These are phyloP conservation scores for Stegastes partitus DNA, from an alignment of 2,113 vertebrate genomes.

Conservation along the genomic window DNA sequence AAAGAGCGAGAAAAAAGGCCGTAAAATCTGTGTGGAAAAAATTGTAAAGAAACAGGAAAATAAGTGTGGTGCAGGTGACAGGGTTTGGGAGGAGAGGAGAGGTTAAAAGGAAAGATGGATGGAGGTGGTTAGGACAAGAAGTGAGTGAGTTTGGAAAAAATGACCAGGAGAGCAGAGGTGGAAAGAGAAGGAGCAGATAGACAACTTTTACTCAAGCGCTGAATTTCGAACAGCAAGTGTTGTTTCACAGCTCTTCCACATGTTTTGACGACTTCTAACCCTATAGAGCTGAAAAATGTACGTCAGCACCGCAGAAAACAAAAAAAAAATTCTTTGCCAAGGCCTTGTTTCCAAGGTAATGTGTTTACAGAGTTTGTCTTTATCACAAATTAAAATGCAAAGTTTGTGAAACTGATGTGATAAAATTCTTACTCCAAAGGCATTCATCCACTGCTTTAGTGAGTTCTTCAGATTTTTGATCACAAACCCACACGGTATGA, in stretches of 20 bases:
- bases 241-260: conserved; percentile 10
- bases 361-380: conserved; percentile 36
- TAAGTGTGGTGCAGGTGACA: conserved; percentile 22
- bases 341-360: conserved; percentile 58
- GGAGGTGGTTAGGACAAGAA: conserved; percentile 29
- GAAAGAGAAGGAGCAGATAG: conserved; percentile 1
- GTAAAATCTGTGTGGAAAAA: conserved; percentile 42
- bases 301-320: conserved; percentile 25
- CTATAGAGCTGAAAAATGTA: conserved; percentile 36
- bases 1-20: conserved; percentile 25
- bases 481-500: conserved; percentile 41
- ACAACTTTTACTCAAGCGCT: conserved; percentile 10
- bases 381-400: conserved; percentile 33
- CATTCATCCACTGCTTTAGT: conserved; percentile 13
- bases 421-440: conserved; percentile 1
- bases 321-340: conserved; percentile 18
- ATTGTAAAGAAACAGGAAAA: conserved; percentile 47
- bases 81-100: conserved; percentile 24
- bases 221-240: background rate
- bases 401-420: conserved; percentile 19
- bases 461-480: conserved; percentile 26
- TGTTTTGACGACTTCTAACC: conserved; percentile 31
- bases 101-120: conserved; percentile 56
- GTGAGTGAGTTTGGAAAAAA: conserved; percentile 33
- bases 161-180: conserved; percentile 5